Evolutionary conservation across 1,140 invertebrate genomes (phyloP).

Genomic region (Drosophila insularis): DNA sequence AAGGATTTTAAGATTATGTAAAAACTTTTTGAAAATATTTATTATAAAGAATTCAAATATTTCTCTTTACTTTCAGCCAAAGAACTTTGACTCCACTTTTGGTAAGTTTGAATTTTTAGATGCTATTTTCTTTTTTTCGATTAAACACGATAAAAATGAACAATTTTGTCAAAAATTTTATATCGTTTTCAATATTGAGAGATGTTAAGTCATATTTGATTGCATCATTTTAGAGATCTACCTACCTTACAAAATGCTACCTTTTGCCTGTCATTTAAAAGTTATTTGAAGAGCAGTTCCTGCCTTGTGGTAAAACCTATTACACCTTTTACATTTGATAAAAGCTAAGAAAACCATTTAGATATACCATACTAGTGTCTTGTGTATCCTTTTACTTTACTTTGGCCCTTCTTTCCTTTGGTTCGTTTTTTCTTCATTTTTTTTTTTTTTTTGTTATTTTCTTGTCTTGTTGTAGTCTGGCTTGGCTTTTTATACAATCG

Average conservation of each 20-base stretch:
- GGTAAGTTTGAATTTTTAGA: not conserved
- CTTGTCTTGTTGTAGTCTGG: not conserved
- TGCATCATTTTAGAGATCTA: conserved; percentile 30
- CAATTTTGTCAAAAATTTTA: not conserved
- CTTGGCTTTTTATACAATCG: not conserved
- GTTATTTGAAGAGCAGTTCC: not conserved
- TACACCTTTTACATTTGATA: conserved; percentile 1
- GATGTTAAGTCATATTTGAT: not conserved
- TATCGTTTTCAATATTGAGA: not conserved
- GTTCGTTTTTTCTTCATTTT: not conserved
- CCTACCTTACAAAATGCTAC: conserved; percentile 36
- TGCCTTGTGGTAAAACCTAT: not conserved
- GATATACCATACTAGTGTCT: not conserved
- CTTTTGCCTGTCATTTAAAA: conserved; percentile 2
- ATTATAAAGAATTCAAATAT: not conserved
- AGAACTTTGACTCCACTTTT: not conserved
- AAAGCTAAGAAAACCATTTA: conserved; percentile 1
- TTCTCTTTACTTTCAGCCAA: not conserved
- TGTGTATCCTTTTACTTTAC: conserved; percentile 7
- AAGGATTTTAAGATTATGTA: not conserved
- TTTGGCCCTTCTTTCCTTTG: not conserved
- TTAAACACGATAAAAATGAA: too few species aligned
- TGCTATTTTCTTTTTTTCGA: too few species aligned
- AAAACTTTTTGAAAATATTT: not conserved
- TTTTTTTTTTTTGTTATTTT: not conserved